phyloP scores from a whole-genome alignment of 92 coral and sea anemone genomes.

The Parazoanthus atlanticus region DNA sequence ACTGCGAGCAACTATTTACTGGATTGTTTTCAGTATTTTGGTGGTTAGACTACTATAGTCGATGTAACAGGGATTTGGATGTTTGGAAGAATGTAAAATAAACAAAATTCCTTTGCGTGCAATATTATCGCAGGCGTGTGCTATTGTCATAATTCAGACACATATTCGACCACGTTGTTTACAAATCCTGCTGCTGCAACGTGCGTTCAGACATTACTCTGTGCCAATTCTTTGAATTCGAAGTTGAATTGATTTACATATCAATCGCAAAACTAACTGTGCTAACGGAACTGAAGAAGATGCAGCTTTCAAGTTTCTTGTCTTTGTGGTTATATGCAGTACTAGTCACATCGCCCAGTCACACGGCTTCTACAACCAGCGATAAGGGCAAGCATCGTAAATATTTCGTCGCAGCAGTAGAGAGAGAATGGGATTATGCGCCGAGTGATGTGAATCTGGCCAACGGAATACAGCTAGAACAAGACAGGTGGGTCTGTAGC shows the following conservation, averaged over 20 bases:
- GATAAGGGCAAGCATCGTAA: conserved; percentile 40
- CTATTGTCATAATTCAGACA: too few relatives aligned
- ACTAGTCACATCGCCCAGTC: neutral
- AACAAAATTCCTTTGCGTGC: neutral
- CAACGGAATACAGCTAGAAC: conserved; percentile 67
- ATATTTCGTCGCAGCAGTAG: conserved; percentile 86
- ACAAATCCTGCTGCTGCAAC: too few relatives aligned
- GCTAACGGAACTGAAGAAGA: neutral
- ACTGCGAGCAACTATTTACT: too few relatives aligned
- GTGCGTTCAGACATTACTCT: neutral
- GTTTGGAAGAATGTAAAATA: too few relatives aligned
- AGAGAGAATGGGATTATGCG: conserved; percentile 85
- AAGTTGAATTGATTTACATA: neutral
- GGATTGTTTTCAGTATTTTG: too few relatives aligned
- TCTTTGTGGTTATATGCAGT: neutral
- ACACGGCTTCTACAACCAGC: neutral
- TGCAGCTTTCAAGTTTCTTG: neutral
- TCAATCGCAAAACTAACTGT: neutral
- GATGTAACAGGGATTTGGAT: too few relatives aligned
- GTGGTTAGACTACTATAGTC: neutral
- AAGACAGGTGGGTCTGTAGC: conserved; percentile 63
- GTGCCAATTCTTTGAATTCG: neutral
- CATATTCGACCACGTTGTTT: neutral
- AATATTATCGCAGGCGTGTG: neutral
- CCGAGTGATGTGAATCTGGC: conserved; percentile 79